Conservation (phyloP, 2,113 vertebrate genomes). For the Manacus vitellinus region DNA sequence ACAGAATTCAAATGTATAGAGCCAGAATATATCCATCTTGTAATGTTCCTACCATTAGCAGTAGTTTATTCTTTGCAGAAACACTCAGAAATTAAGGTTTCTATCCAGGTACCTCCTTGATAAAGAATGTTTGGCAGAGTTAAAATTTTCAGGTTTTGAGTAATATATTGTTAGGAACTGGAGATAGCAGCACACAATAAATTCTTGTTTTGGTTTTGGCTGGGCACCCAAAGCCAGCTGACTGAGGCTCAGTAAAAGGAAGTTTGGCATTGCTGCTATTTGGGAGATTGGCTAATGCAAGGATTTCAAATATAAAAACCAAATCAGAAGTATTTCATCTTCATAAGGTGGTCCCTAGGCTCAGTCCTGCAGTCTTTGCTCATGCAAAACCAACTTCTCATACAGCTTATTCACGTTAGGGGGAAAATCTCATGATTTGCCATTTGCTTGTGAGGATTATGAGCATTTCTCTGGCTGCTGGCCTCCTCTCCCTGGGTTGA, state of each 20-base stretch:
- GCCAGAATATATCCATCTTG: neutral
- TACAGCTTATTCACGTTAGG: neutral
- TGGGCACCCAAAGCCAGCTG: conserved; percentile 41
- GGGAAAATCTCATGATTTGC: neutral
- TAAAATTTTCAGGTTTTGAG: conserved; percentile 49
- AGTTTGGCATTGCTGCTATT: conserved; percentile 43
- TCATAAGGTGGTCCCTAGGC: neutral
- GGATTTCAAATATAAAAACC: conserved; percentile 7
- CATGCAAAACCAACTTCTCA: neutral
- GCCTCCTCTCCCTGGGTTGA: neutral
- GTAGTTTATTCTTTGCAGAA: conserved; percentile 65
- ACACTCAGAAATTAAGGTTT: conserved; percentile 32
- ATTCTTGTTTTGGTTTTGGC: neutral
- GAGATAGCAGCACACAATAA: conserved; percentile 53
- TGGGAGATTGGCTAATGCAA: conserved; percentile 21
- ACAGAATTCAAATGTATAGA: neutral
- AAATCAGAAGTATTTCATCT: conserved; percentile 43
- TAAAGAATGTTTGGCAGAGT: conserved; percentile 72
- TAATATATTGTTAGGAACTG: conserved; percentile 49
- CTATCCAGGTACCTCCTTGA: conserved; percentile 61
- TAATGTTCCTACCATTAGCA: neutral
- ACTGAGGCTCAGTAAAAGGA: conserved; percentile 21
- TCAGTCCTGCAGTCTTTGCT: neutral
- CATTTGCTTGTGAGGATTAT: neutral
- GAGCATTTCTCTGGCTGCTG: neutral